Base-by-base conservation (phyloP, 2,888 invertebrate genomes). In the Chymomyza fuscimana region DNA sequence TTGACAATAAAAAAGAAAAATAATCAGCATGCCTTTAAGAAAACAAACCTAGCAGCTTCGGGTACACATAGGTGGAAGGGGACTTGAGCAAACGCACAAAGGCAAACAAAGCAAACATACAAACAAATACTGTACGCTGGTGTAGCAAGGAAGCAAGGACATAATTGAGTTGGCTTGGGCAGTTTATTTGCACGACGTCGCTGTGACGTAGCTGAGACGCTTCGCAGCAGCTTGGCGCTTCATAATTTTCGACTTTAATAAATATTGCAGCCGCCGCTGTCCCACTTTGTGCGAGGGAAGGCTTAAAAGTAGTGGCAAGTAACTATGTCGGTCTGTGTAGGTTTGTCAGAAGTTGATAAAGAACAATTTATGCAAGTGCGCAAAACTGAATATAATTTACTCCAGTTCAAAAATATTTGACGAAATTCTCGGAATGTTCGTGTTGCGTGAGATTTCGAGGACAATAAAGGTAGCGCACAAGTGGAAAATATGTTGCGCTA, bases 171-270 rank as follows among this genome's bases (percentile, higher is more conserved):
- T 73, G 77, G 61, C 60, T 71, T 46, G 54, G 63, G 51, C 63
- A 63, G 62, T 67, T 62, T 67, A 72, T 68, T 51, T 59, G 19
- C 15, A 22, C 54, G 19, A n/a, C 54, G 67, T 51, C 22, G 58
- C 29, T 9, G 54, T n/a, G 54, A 22, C 16, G 54, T 22, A 15
- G 51, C 51, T 16, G 16, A n/a, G 67, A 60, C 76, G 77, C 32
- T 66, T 69, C 65, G 62, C 68, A 68, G 65, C 51, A 46, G 40
- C 40, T 46, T 46, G 68, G 61, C 73, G 69, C 67, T 67, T 77
- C 79, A 75, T 78, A 78, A 78, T 78, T 79, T 75, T 76, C 61
- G 65, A 67, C 78, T 78, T 78, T 79, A 71, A 78, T 79, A 79
- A 78, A 78, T 78, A 70, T 73, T 79, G 74, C 70, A 79, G 56